These are phyloP conservation scores for Salvelinus fontinalis DNA, from an alignment of 2,113 vertebrate genomes.

Conservation along the genomic window DNA sequence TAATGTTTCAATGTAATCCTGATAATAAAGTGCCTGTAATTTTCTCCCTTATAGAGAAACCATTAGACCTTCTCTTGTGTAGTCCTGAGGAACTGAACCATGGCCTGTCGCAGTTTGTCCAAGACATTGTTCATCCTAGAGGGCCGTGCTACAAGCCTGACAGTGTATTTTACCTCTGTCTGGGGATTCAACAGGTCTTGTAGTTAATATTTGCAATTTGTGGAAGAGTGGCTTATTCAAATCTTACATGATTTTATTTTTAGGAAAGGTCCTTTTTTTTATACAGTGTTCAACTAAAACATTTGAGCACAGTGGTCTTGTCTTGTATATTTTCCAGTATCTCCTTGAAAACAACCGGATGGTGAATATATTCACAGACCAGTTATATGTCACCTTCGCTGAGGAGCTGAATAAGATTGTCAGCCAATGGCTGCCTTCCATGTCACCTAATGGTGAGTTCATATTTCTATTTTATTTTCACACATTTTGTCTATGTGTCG, in stretches of 20 bases:
- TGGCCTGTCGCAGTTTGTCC: slow-evolving; percentile 82
- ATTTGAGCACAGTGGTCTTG: neutral
- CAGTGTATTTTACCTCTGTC: slow-evolving; percentile 85
- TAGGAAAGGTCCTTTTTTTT: neutral
- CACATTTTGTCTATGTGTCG: neutral
- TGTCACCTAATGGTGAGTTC: slow-evolving; percentile 79
- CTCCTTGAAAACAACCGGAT: slow-evolving; percentile 86
- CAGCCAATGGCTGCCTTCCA: slow-evolving; percentile 79
- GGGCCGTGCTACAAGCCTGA: slow-evolving; percentile 81
- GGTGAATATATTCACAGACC: slow-evolving; percentile 88
- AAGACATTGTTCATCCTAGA: slow-evolving; percentile 80
- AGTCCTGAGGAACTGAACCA: slow-evolving; percentile 84
- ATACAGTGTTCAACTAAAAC: too few species aligned
- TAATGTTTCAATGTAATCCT: neutral
- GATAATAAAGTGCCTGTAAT: too few species aligned
- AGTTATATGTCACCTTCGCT: slow-evolving; percentile 85
- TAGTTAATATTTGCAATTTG: neutral
- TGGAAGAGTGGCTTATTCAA: neutral
- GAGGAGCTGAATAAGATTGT: slow-evolving; percentile 84
- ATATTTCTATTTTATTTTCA: neutral
- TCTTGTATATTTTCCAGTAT: slow-evolving; percentile 66
- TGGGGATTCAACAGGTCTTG: slow-evolving; percentile 82
- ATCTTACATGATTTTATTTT: too few species aligned
- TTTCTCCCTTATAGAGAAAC: slow-evolving; percentile 73
- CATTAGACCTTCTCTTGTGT: slow-evolving; percentile 81